These are phyloP conservation scores for Bradynema listronoti DNA, from an alignment of 1,140 invertebrate species.

Conservation along the genomic window DNA sequence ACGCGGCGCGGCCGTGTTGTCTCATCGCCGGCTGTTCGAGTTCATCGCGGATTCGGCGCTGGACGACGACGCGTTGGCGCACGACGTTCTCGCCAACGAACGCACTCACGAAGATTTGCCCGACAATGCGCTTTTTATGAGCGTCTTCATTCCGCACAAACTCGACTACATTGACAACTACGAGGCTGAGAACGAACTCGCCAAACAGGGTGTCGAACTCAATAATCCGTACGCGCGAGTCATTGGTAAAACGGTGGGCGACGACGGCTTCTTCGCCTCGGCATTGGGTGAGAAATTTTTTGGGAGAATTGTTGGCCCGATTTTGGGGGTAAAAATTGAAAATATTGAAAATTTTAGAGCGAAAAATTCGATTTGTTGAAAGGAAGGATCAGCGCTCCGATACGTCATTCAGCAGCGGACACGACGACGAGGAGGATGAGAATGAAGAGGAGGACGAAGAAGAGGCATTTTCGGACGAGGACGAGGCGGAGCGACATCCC, in stretches of 20 bases:
- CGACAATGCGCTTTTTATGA: slow-evolving; percentile 79
- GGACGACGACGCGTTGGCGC: slow-evolving; percentile 68
- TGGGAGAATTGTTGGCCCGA: background rate
- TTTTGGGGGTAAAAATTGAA: slow-evolving; percentile 37
- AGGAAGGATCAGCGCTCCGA: too few species aligned
- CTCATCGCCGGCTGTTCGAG: slow-evolving; percentile 83
- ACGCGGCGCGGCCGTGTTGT: slow-evolving; percentile 77
- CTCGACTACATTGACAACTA: slow-evolving; percentile 82
- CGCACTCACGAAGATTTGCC: slow-evolving; percentile 67
- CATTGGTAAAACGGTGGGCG: slow-evolving; percentile 44
- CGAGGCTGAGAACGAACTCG: slow-evolving; percentile 77
- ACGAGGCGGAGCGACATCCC: too few species aligned
- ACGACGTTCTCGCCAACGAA: slow-evolving; percentile 60
- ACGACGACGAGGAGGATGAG: slow-evolving; percentile 7
- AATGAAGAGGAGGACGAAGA: too few species aligned
- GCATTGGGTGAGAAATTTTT: background rate
- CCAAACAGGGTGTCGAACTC: slow-evolving; percentile 67
- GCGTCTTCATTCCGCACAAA: slow-evolving; percentile 84
- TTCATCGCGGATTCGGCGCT: slow-evolving; percentile 71
- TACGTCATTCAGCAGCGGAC: too few species aligned
- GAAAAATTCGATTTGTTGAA: too few species aligned
- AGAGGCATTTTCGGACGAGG: too few species aligned
- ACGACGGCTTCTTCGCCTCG: background rate
- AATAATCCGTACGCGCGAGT: slow-evolving; percentile 61
- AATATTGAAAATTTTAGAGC: slow-evolving; percentile 60